Evolutionary conservation across 2,888 invertebrate genomes (phyloP), one percentile per base, ranked within the genome.

Genomic region (Anarsia innoxiella): DNA sequence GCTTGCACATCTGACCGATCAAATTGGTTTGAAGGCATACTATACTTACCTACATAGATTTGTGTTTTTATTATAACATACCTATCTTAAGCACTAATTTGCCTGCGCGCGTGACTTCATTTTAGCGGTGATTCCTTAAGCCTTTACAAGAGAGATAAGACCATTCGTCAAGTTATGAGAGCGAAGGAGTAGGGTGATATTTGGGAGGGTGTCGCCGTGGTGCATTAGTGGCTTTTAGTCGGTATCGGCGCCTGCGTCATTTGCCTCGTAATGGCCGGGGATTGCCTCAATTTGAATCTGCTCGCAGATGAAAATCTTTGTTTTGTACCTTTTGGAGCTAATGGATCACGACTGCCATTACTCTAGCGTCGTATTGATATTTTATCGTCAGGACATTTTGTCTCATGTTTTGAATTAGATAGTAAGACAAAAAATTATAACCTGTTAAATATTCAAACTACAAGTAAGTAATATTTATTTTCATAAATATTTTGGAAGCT

Each of bases 191-290:
- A 31, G 43, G 39, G 41, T 44, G 38, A 31, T 31, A 36, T 56
- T 47, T 58, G 44, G 51, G 54, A 51, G 59, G 56, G 51, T 56
- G 65, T 62, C 56, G 56, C 58, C n/a, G 49, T 56, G 58, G 59
- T 65, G 59, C 74, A 75, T 77, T 75, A 77, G 72, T 57, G 58
- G 73, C 78, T 77, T 74, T 76, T 68, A 74, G 66, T 44, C 51
- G 52, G 57, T 67, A 61, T 67, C 70, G 66, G 64, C 61, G 66
- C 59, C 63, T 53, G 57, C 63, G 69, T 71, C 77, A 74, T 76
- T 78, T 70, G 71, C 64, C 55, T 62, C 45, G 66, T 77, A 78
- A 78, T 78, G 69, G 68, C 43, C 50, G 56, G 52, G 66, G 72
- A 73, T 76, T 67, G 66, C 71, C 60, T 67, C 71, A 66, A 70